Conservation (phyloP, 2,888 invertebrate genomes). For the Platynereis dumerilii region DNA sequence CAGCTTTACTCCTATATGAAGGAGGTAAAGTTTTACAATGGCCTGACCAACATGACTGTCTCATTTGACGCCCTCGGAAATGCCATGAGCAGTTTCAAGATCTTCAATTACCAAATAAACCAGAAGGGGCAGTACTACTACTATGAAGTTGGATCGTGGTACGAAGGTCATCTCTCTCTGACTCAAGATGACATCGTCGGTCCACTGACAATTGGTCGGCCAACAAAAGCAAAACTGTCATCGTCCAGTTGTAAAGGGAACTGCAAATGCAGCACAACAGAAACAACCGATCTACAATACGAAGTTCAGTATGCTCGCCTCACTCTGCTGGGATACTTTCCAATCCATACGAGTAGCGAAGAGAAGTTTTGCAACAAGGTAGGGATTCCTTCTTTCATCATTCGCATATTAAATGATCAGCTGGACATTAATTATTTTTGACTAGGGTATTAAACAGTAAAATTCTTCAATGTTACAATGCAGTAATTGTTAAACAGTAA, state of each 20-base stretch:
- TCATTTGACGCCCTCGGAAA: slow-evolving; percentile 25
- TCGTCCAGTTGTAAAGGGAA: slow-evolving; percentile 4
- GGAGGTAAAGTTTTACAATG: slow-evolving; percentile 20
- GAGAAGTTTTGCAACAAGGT: not conserved
- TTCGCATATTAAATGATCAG: too few relatives aligned
- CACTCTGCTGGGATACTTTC: slow-evolving; percentile 25
- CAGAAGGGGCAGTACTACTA: not conserved
- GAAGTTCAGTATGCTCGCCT: slow-evolving; percentile 20
- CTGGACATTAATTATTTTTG: too few relatives aligned
- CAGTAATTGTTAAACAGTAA: too few relatives aligned
- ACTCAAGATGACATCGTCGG: not conserved
- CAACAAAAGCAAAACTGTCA: not conserved
- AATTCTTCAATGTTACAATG: too few relatives aligned
- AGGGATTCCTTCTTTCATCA: too few relatives aligned
- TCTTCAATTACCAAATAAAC: slow-evolving; percentile 13
- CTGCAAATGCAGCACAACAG: slow-evolving; percentile 15
- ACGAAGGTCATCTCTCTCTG: slow-evolving; percentile 3
- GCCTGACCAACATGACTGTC: slow-evolving; percentile 20
- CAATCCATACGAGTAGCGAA: slow-evolving; percentile 10
- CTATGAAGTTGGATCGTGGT: slow-evolving; percentile 13
- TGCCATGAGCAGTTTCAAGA: slow-evolving; percentile 15
- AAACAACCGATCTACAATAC: slow-evolving; percentile 15
- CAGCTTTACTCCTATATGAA: slow-evolving; percentile 16
- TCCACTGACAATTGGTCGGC: not conserved
- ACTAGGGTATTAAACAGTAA: too few relatives aligned